phyloP scores from a whole-genome alignment of 2,888 invertebrate genomes.

The Meandrusa payeni region DNA sequence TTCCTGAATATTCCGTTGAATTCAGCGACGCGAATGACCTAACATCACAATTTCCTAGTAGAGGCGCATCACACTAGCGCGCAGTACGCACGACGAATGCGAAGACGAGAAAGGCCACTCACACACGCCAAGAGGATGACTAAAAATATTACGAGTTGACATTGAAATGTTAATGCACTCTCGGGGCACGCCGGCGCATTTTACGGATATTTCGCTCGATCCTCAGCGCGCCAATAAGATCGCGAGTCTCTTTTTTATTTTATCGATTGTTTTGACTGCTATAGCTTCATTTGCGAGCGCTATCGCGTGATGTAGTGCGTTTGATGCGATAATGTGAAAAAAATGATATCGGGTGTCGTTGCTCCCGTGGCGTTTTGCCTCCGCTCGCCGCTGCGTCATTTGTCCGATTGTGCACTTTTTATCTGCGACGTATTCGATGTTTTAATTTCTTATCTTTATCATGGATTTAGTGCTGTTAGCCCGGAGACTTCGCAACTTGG shows the following conservation, averaged over 20 bases:
- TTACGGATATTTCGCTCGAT: constrained; percentile 58
- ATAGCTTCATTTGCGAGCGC: constrained; percentile 49
- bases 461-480: too few relatives aligned
- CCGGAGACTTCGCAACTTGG: too few relatives aligned
- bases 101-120: constrained; percentile 61
- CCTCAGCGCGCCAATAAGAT: constrained; percentile 42
- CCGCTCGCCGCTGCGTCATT: constrained; percentile 19
- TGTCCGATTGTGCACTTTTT: constrained; percentile 19
- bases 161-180: constrained; percentile 81
- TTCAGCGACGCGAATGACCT: constrained; percentile 54
- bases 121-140: constrained; percentile 58
- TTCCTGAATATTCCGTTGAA: constrained; percentile 36
- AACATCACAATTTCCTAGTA: constrained; percentile 64
- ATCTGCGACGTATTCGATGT: constrained; percentile 7
- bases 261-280: constrained; percentile 66
- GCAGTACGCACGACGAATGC: constrained; percentile 32
- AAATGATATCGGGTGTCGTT: constrained; percentile 52
- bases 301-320: constrained; percentile 43
- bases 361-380: constrained; percentile 36
- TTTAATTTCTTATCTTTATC: too few relatives aligned
- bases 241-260: constrained; percentile 43
- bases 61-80: constrained; percentile 35
- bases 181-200: constrained; percentile 55
- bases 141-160: constrained; percentile 79
- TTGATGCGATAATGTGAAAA: constrained; percentile 57